Conservation (phyloP, 2,888 invertebrate genomes). For the Ormyrus labotus region DNA sequence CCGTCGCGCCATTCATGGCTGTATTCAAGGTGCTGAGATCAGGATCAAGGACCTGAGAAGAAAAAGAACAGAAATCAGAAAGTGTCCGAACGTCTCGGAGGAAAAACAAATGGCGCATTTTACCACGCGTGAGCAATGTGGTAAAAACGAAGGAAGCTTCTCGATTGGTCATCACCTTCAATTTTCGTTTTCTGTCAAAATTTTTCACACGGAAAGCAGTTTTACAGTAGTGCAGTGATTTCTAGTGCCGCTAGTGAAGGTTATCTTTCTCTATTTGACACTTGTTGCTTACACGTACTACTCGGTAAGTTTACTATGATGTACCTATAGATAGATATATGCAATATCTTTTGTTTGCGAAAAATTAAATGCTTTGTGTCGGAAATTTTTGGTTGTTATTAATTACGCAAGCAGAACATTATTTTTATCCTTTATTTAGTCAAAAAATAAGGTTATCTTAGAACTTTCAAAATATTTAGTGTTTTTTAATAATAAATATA, state of each 20-base stretch:
- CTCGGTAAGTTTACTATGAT: background rate
- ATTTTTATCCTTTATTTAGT: too few relatives aligned
- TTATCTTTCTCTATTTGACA: background rate
- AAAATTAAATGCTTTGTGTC: background rate
- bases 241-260: too few relatives aligned
- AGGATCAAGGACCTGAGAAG: slow-evolving; percentile 55
- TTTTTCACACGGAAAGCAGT: background rate
- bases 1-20: slow-evolving; percentile 49
- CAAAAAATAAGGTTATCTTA: too few relatives aligned
- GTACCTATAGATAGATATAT: background rate
- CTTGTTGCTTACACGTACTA: slow-evolving; percentile 38
- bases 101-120: slow-evolving; percentile 47
- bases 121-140: background rate
- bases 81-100: slow-evolving; percentile 16
- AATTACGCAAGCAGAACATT: too few relatives aligned
- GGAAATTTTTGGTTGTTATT: background rate
- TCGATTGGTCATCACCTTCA: background rate
- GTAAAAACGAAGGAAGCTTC: background rate
- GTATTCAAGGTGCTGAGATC: slow-evolving; percentile 51
- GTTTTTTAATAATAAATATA: too few relatives aligned
- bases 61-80: slow-evolving; percentile 42
- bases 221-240: too few relatives aligned
- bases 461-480: too few relatives aligned
- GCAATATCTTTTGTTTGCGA: background rate
- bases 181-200: background rate